Conservation (phyloP, 2,113 vertebrate species). For the Urocolius indicus region DNA sequence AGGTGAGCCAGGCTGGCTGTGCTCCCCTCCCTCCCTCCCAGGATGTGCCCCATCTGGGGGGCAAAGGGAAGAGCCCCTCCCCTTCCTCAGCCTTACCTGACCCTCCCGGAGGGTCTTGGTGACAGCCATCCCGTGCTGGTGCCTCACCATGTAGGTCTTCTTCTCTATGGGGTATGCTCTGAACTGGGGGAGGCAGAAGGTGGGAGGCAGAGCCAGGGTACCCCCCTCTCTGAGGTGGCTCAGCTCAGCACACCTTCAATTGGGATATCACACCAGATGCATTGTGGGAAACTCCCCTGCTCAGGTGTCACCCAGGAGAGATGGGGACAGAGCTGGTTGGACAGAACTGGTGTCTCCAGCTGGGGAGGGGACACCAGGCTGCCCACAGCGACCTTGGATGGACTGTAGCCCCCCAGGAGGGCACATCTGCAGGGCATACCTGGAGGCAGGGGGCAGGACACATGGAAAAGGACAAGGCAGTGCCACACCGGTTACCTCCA, state of each 20-base stretch:
- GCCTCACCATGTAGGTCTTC: conserved; percentile 77
- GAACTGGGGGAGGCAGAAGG: conserved; percentile 69
- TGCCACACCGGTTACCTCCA: background rate
- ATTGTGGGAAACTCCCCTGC: background rate
- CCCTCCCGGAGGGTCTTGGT: conserved; percentile 77
- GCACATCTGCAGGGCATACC: background rate
- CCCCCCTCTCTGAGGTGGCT: background rate
- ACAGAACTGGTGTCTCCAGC: background rate
- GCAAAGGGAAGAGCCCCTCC: background rate
- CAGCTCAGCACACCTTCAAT: background rate
- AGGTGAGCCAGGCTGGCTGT: background rate
- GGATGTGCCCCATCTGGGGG: background rate
- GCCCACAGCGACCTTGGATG: background rate
- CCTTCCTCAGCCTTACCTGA: conserved; percentile 76
- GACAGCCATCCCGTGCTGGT: conserved; percentile 75
- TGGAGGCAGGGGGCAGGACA: background rate
- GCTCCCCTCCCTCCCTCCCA: background rate
- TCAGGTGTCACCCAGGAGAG: background rate
- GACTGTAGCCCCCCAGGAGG: background rate
- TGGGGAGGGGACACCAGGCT: background rate
- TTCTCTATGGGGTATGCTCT: conserved; percentile 75
- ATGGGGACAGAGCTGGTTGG: background rate
- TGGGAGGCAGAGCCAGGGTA: background rate
- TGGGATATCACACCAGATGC: no score
- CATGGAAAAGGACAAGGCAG: background rate